Percentiles rank a stretch among this genome's conserved stretches.
phyloP scores from a whole-genome alignment of 2,797 vertebrate genomes.

The Cynopterus sphinx region DNA sequence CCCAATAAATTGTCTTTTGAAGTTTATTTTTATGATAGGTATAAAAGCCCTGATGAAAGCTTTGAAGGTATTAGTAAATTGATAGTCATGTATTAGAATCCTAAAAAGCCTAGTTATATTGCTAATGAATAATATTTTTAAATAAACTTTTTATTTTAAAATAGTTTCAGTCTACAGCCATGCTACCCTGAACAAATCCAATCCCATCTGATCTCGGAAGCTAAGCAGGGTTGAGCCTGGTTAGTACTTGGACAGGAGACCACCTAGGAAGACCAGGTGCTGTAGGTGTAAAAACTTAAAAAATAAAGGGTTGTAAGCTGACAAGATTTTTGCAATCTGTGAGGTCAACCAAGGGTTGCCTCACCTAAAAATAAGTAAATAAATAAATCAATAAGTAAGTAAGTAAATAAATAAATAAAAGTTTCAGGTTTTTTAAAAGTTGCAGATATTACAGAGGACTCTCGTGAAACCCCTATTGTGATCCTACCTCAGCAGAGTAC shows the following conservation, averaged over 20 bases:
- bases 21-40: slow-evolving; percentile 5
- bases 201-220: no score
- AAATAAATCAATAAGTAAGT: no score
- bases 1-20: not conserved
- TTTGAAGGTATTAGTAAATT: not conserved
- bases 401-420: no score
- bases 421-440: not conserved
- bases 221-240: no score
- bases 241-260: no score
- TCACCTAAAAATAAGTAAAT: no score
- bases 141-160: not conserved
- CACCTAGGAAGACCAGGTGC: no score
- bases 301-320: no score
- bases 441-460: not conserved
- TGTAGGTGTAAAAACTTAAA: no score
- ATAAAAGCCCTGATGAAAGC: not conserved
- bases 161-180: not conserved
- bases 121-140: not conserved
- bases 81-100: not conserved
- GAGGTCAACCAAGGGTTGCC: no score
- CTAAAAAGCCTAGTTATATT: not conserved
- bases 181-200: no score
- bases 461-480: not conserved
- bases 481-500: not conserved
- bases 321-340: no score